These are phyloP conservation scores for Trichosurus vulpecula DNA, from an alignment of 2,797 vertebrate species.

Conservation along the genomic window DNA sequence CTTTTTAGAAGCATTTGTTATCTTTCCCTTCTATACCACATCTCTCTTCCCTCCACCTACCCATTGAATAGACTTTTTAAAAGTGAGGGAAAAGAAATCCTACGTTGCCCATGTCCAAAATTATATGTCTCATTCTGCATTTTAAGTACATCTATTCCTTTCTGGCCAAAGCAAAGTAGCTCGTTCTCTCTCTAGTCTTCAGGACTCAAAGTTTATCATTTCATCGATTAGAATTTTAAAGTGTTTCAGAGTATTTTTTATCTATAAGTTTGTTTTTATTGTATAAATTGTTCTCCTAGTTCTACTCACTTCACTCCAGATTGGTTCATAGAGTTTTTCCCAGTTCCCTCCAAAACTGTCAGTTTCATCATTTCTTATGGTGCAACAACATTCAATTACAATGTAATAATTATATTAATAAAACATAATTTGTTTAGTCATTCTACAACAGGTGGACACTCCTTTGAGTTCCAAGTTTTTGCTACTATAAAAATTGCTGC, in stretches of 20 bases:
- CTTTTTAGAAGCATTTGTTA: background rate
- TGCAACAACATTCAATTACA: background rate
- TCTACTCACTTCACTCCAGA: background rate
- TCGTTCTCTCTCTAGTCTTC: background rate
- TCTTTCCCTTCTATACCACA: background rate
- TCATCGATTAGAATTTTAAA: background rate
- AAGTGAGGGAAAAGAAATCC: background rate
- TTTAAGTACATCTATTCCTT: background rate
- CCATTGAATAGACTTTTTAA: background rate
- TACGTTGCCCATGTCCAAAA: background rate
- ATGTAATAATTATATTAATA: background rate
- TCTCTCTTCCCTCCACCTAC: background rate
- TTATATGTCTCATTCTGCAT: background rate
- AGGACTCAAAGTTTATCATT: background rate
- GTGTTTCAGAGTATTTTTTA: background rate
- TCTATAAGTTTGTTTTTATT: background rate
- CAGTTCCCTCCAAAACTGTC: background rate
- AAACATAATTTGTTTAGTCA: background rate
- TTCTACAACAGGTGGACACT: background rate
- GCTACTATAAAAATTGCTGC: background rate
- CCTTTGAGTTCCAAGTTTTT: background rate
- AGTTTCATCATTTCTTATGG: background rate
- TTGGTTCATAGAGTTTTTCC: background rate
- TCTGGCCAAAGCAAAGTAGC: background rate
- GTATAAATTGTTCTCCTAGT: background rate